phyloP scores from a whole-genome alignment of 30 jellyfish, hydroid and myxozoan species.

The Calvadosia cruxmelitensis region DNA sequence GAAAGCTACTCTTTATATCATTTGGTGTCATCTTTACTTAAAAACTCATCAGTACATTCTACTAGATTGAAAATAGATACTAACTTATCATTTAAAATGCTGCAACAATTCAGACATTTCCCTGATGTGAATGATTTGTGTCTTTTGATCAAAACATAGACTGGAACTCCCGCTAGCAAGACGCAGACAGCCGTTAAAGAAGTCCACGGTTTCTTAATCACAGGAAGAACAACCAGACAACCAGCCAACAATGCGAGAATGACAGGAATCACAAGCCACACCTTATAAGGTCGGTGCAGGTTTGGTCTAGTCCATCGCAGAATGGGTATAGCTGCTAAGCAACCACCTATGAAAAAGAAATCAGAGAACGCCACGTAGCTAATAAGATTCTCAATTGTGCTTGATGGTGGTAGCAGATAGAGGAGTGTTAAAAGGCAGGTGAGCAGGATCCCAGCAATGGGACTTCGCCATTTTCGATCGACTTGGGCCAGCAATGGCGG shows the following conservation, averaged over 20 bases:
- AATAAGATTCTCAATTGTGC: constrained; percentile 35
- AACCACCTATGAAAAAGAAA: constrained; percentile 40
- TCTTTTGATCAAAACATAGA: constrained; percentile 8
- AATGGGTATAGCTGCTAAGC: constrained; percentile 43
- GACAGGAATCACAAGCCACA: constrained; percentile 37
- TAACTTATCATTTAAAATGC: too few species aligned
- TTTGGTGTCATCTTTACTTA: too few species aligned
- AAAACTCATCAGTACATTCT: not conserved
- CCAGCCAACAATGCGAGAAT: constrained; percentile 34
- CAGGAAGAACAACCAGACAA: constrained; percentile 37
- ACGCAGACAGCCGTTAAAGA: constrained; percentile 21
- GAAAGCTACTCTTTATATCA: too few species aligned
- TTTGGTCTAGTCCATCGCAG: constrained; percentile 42
- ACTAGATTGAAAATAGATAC: not conserved
- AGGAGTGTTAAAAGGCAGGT: constrained; percentile 21
- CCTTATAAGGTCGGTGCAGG: constrained; percentile 47
- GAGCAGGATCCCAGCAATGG: constrained; percentile 48
- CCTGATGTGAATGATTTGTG: not conserved
- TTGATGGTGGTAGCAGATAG: constrained; percentile 44
- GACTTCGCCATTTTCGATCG: constrained; percentile 38
- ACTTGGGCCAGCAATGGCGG: constrained; percentile 39
- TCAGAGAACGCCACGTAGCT: constrained; percentile 37
- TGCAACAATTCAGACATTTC: not conserved
- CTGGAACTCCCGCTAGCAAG: constrained; percentile 37
- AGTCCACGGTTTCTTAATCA: constrained; percentile 25